A percentile compares a stretch with the other conserved stretches of the same genome.
These are phyloP conservation scores for Lepisosteus oculatus DNA, from an alignment of 2,113 vertebrate genomes.

Conservation along the genomic window DNA sequence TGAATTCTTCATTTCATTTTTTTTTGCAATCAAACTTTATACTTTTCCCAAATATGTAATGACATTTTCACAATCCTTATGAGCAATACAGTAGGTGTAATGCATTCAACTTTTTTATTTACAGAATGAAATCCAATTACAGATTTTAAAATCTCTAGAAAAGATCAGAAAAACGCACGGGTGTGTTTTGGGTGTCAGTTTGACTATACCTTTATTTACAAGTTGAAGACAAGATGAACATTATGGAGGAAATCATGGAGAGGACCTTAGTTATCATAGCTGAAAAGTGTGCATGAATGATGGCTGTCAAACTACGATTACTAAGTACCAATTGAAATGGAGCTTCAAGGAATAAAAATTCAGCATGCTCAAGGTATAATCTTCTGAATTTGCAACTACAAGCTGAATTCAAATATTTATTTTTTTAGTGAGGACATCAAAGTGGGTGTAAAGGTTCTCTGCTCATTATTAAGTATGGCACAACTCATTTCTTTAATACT, in stretches of 20 bases:
- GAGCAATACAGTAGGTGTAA: too few species aligned
- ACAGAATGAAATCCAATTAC: too few species aligned
- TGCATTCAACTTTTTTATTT: too few species aligned
- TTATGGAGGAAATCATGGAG: background rate
- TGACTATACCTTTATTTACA: background rate
- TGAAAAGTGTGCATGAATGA: slow-evolving; percentile 25
- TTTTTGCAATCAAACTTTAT: too few species aligned
- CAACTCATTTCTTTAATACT: too few species aligned
- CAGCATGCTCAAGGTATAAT: slow-evolving; percentile 23
- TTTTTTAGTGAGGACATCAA: too few species aligned
- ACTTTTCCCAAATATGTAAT: too few species aligned
- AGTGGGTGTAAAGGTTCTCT: too few species aligned
- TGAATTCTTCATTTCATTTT: too few species aligned
- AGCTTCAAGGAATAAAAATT: slow-evolving; percentile 29
- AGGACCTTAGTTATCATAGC: too few species aligned
- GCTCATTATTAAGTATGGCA: too few species aligned
- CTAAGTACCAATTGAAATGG: slow-evolving; percentile 50
- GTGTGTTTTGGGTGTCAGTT: background rate
- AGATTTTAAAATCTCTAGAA: background rate
- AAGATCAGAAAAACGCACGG: background rate
- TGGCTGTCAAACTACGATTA: slow-evolving; percentile 47
- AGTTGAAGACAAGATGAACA: background rate
- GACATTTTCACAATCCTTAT: too few species aligned
- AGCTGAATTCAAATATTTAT: background rate
- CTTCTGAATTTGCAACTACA: slow-evolving; percentile 36